Conservation (phyloP, 64 coral and sea anemone species). For the Montipora efflorescens region DNA sequence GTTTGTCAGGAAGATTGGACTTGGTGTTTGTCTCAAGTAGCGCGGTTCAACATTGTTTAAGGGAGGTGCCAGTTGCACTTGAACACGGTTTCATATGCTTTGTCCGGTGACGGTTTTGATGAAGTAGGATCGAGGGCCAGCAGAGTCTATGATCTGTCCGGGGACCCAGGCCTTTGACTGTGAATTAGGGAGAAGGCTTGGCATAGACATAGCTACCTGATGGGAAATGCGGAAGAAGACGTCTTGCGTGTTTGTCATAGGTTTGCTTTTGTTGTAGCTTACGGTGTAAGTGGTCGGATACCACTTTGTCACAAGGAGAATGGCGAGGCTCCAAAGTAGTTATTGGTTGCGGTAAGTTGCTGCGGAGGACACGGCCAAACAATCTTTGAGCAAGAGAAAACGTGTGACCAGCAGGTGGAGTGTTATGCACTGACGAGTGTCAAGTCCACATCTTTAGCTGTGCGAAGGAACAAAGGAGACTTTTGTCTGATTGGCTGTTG, state of each 20-base stretch:
- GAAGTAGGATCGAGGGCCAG: constrained; percentile 26
- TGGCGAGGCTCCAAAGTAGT: background rate
- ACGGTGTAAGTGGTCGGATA: background rate
- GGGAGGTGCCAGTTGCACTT: background rate
- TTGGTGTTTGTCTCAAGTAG: background rate
- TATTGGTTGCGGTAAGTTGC: constrained; percentile 4
- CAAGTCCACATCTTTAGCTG: constrained; percentile 55
- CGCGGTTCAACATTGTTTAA: background rate
- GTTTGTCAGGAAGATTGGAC: constrained; percentile 6
- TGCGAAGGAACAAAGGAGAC: too few species aligned
- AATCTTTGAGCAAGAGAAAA: constrained; percentile 50
- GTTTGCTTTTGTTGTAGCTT: constrained; percentile 20
- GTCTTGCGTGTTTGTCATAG: constrained; percentile 8
- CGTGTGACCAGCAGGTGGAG: constrained; percentile 41
- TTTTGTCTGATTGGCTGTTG: too few species aligned
- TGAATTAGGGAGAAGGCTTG: background rate
- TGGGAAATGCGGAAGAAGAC: background rate
- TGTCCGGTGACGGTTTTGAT: constrained; percentile 37
- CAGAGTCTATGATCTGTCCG: constrained; percentile 6
- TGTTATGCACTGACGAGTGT: constrained; percentile 49
- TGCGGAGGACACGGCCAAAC: constrained; percentile 49
- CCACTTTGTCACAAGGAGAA: constrained; percentile 19
- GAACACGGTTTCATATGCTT: constrained; percentile 11
- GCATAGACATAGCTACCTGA: background rate
- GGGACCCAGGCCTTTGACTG: constrained; percentile 27